A percentile compares a stretch with the other conserved stretches of the same genome.
Conservation (phyloP, 1,140 invertebrate species). For the Bombus consobrinus region DNA sequence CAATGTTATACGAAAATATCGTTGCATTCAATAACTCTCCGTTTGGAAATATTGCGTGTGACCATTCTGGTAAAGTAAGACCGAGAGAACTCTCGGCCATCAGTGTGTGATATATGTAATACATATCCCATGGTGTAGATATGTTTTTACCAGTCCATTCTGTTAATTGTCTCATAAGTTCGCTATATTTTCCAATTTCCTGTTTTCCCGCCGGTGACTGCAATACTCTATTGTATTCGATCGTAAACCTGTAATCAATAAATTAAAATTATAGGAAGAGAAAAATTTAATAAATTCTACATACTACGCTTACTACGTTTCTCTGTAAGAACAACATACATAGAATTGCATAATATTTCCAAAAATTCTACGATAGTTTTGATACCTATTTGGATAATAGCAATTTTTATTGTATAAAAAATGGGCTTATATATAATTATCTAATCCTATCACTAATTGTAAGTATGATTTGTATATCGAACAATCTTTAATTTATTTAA, state of each 20-base stretch:
- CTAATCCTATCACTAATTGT: too few species aligned
- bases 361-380: too few species aligned
- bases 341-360: too few species aligned
- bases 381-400: too few species aligned
- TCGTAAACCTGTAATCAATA: conserved; percentile 78
- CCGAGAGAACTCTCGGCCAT: conserved; percentile 75
- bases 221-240: conserved; percentile 80
- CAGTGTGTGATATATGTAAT: conserved; percentile 83
- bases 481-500: too few species aligned
- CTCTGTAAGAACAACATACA: too few species aligned
- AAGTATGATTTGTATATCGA: too few species aligned
- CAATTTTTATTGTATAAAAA: too few species aligned
- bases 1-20: conserved; percentile 80
- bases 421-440: too few species aligned
- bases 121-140: conserved; percentile 80
- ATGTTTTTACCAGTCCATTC: conserved; percentile 79
- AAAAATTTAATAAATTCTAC: neutral
- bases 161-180: conserved; percentile 77
- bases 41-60: conserved; percentile 77
- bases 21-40: conserved; percentile 81
- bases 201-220: conserved; percentile 73
- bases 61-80: conserved; percentile 79
- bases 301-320: too few species aligned
- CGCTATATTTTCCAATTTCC: conserved; percentile 73
- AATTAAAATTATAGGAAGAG: neutral